Base-by-base conservation (phyloP, 2,797 vertebrate genomes). In the Paguma larvata region DNA sequence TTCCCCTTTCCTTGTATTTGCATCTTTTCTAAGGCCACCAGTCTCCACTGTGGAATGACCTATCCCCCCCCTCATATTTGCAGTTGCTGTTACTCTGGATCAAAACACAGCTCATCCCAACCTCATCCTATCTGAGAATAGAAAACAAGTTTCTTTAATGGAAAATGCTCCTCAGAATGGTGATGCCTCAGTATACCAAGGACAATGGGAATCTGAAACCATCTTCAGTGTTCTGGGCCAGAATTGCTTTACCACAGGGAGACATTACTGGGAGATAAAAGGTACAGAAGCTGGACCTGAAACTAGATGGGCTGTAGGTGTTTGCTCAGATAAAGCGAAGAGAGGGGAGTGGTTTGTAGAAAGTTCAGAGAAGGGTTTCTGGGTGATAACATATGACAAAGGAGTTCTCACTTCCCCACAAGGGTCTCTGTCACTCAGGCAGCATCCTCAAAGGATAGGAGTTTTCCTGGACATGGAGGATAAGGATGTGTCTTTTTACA, bases 241-340 rank as follows among this genome's bases (percentile, higher is more conserved):
- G 0, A 96, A 99, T 94, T 98, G 97, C n/a, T 98, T 99, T 98
- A 75, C 83, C 10, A 73, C 97, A 0, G 99, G 99, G 1, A 99
- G 98, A 59, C 97, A 98, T 98, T 99, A 98, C 97, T 99, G 99
- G 99, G 99, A 99, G 6, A 98, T 99, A 68, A 23, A 97, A 44
- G 92, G 68, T 23, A 88, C 73, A 94, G 85, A 95, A 7, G 85
- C 77, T 91, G 51, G 15, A n/a, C 6, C 56, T 19, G 48, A n/a
- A 80, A 15, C 5, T 41, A 30, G 46, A 32, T 93, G 46, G 46
- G 30, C 27, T 32, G 21, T 96, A 62, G 92, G 96, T 44, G 53
- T 97, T 92, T 95, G 78, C 27, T 93, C 38, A 73, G 12, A 56
- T 1, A 38, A 27, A 65, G 78, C 2, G 4, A 78, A 9, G 23